These are phyloP conservation scores for Ophion ellenae DNA, from an alignment of 2,888 invertebrate genomes.

Conservation along the genomic window DNA sequence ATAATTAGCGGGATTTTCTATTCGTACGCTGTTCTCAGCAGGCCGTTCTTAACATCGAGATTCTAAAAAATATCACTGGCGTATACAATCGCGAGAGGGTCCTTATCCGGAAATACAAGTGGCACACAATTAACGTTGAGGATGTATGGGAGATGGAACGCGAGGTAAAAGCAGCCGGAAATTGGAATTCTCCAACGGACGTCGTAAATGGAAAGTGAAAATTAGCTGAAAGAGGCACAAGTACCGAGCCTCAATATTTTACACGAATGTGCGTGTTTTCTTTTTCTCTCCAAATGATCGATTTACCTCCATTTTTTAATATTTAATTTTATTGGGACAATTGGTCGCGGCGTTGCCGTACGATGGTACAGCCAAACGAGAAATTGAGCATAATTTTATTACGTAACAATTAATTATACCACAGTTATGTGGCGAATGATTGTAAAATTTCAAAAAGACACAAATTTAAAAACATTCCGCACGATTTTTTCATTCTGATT, in stretches of 20 bases:
- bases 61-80: constrained; percentile 41
- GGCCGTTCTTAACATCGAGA: constrained; percentile 6
- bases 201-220: background rate
- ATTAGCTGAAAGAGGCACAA: background rate
- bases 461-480: too few relatives aligned
- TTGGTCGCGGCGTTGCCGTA: too few relatives aligned
- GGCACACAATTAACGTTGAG: background rate
- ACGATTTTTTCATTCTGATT: too few relatives aligned
- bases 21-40: background rate
- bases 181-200: background rate
- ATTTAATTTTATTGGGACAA: background rate
- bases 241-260: background rate
- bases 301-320: background rate
- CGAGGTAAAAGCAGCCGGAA: background rate
- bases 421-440: too few relatives aligned
- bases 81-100: background rate
- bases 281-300: background rate
- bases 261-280: background rate
- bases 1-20: constrained; percentile 45
- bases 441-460: too few relatives aligned
- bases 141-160: background rate
- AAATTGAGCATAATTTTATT: too few relatives aligned
- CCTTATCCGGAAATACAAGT: background rate
- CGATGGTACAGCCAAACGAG: too few relatives aligned
- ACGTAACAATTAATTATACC: too few relatives aligned